These are phyloP conservation scores for Upupa epops DNA, from an alignment of 2,113 vertebrate species.

Conservation along the genomic window DNA sequence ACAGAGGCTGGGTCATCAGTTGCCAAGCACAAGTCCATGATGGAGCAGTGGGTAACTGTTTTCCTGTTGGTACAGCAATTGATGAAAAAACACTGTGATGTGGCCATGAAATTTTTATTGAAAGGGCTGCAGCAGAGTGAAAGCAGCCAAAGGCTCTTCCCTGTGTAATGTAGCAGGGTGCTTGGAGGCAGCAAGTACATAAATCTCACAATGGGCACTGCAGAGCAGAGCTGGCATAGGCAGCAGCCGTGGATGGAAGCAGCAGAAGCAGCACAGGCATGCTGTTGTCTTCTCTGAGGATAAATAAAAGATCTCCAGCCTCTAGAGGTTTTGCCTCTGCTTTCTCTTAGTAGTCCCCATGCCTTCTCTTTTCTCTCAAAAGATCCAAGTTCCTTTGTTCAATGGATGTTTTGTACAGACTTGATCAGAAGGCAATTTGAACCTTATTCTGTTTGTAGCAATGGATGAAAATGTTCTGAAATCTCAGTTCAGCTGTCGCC, in stretches of 20 bases:
- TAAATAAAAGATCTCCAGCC: not conserved
- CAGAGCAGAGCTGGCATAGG: not conserved
- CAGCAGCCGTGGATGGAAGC: not conserved
- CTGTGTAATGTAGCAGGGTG: not conserved
- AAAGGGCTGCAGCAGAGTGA: not conserved
- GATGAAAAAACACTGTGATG: not conserved
- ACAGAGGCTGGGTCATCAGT: not conserved
- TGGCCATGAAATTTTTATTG: not conserved
- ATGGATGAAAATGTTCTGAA: not conserved
- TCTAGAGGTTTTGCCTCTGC: not conserved
- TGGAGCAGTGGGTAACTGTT: accelerated
- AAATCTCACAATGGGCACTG: not conserved
- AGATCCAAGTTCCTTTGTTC: not conserved
- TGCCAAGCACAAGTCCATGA: not conserved
- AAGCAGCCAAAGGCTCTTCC: not conserved
- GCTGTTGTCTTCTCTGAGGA: not conserved
- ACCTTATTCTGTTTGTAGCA: not conserved
- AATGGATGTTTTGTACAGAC: not conserved
- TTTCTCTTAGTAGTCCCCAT: not conserved
- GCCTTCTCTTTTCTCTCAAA: not conserved
- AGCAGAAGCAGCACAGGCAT: not conserved
- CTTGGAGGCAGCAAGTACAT: not conserved
- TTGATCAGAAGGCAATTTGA: not conserved
- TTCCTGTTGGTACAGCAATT: not conserved
- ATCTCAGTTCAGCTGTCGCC: not conserved